phyloP scores from a whole-genome alignment of 64 coral and sea anemone species.

The Actinia equina region DNA sequence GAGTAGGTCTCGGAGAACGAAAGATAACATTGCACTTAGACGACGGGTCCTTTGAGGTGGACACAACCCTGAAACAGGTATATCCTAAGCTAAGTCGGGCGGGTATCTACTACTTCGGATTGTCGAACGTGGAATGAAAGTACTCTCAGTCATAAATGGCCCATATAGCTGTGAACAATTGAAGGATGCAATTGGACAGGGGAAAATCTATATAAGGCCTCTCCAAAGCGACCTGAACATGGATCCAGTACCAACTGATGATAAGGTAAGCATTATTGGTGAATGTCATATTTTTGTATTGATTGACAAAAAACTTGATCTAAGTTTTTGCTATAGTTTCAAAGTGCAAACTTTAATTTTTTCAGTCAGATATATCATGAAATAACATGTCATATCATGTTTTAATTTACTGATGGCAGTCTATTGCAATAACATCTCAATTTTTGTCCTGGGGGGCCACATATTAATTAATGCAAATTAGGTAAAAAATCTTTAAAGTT shows the following conservation, averaged over 20 bases:
- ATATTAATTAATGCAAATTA: too few relatives aligned
- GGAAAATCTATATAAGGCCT: conserved; percentile 49
- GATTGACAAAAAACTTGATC: background rate
- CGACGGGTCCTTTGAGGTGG: conserved; percentile 43
- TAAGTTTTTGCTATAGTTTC: too few relatives aligned
- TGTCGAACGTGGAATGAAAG: conserved; percentile 21
- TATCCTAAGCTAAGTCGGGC: conserved; percentile 50
- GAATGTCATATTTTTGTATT: conserved; percentile 13
- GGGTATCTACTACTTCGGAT: conserved; percentile 47
- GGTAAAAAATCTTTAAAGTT: too few relatives aligned
- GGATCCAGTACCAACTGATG: conserved; percentile 36
- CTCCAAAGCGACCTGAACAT: conserved; percentile 43
- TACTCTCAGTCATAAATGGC: conserved; percentile 47
- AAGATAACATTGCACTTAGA: conserved; percentile 38
- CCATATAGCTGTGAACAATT: conserved; percentile 51
- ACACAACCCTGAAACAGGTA: conserved; percentile 35
- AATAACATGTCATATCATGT: too few relatives aligned
- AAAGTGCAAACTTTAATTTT: too few relatives aligned
- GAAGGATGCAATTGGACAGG: conserved; percentile 46
- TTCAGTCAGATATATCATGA: too few relatives aligned
- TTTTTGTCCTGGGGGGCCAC: too few relatives aligned
- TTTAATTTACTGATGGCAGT: too few relatives aligned
- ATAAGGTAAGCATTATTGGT: conserved; percentile 16
- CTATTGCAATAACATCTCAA: too few relatives aligned
- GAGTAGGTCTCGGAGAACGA: conserved; percentile 30